Conservation (phyloP, 2,888 invertebrate species). For the Andricus curvator region DNA sequence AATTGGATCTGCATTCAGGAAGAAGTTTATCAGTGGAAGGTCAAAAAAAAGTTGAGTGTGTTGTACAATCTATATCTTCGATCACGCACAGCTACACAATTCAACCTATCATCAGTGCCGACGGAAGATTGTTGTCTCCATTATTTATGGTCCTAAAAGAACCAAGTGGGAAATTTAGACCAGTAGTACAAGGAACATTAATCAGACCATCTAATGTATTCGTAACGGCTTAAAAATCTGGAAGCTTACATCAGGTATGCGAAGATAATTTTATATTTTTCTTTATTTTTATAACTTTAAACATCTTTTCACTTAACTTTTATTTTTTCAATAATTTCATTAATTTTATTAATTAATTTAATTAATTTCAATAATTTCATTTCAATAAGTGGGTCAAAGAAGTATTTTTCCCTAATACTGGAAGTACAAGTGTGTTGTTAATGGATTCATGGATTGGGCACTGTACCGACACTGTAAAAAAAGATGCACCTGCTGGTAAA, state of each 20-base stretch:
- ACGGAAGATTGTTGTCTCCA: constrained; percentile 46
- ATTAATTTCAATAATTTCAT: no score
- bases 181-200: constrained; percentile 40
- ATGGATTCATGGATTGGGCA: constrained; percentile 38
- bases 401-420: constrained; percentile 41
- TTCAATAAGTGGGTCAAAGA: constrained; percentile 36
- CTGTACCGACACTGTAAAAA: constrained; percentile 28
- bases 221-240: constrained; percentile 37
- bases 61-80: constrained; percentile 50
- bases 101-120: no score
- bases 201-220: constrained; percentile 45
- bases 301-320: constrained; percentile 5
- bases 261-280: no score
- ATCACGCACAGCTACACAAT: constrained; percentile 47
- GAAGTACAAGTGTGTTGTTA: background rate
- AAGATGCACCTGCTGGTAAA: constrained; percentile 11
- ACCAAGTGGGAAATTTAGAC: constrained; percentile 37
- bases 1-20: constrained; percentile 49
- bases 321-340: background rate
- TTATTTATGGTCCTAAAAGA: constrained; percentile 45
- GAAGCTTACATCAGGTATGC: constrained; percentile 16
- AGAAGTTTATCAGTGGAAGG: constrained; percentile 48
- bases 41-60: constrained; percentile 45
- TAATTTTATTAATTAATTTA: background rate
- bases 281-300: background rate